Percentiles rank a stretch among this genome's conserved stretches.
These are phyloP conservation scores for Anthopleura sola DNA, from an alignment of 64 coral and sea anemone genomes.

Conservation along the genomic window DNA sequence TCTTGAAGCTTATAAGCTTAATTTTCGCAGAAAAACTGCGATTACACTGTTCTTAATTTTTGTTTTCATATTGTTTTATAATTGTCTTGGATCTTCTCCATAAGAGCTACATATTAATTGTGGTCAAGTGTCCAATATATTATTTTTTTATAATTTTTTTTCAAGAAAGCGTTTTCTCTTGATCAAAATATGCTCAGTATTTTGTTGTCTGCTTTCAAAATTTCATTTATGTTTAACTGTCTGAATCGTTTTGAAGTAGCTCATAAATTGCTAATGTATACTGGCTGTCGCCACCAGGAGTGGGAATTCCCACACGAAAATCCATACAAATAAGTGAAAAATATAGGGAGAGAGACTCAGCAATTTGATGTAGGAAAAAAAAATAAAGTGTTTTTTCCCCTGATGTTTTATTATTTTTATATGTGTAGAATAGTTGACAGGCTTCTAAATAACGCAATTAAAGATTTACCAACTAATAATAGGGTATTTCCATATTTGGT, in stretches of 20 bases:
- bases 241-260: not conserved
- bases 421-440: not conserved
- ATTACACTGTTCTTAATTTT: no score
- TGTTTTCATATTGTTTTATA: no score
- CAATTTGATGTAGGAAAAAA: not conserved
- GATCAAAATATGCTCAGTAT: not conserved
- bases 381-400: not conserved
- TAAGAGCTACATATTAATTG: no score
- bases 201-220: not conserved
- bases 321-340: not conserved
- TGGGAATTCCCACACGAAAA: not conserved
- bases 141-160: no score
- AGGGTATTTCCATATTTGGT: not conserved
- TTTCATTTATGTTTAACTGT: not conserved
- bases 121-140: no score
- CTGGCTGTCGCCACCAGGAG: not conserved
- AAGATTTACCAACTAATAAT: not conserved
- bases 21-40: no score
- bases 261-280: not conserved
- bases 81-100: no score
- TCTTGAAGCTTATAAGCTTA: no score
- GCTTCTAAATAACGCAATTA: not conserved
- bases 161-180: no score
- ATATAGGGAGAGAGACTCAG: not conserved
- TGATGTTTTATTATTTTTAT: not conserved